A percentile compares a stretch with the other conserved stretches of the same genome.
These are phyloP conservation scores for Pseudochaenichthys georgianus DNA, from an alignment of 2,797 vertebrate genomes.

Conservation along the genomic window DNA sequence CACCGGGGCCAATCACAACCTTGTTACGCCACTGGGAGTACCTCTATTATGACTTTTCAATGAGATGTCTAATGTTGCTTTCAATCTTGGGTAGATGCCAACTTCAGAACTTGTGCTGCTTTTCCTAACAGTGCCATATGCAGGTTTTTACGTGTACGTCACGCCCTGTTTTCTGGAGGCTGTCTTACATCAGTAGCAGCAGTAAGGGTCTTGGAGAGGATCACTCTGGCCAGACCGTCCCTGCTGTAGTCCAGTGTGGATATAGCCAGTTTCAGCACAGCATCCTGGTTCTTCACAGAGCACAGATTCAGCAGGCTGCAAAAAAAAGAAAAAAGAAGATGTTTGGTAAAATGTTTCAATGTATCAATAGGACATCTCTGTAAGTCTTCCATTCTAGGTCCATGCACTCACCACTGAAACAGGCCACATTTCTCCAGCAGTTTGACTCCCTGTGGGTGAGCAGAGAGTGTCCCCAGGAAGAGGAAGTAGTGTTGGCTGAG, in stretches of 20 bases:
- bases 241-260: conserved; percentile 98
- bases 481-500: conserved; percentile 99
- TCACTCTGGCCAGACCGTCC: conserved; percentile 96
- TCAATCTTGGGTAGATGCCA: not conserved
- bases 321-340: conserved; percentile 6
- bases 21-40: too few species aligned
- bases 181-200: conserved; percentile 95
- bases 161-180: not conserved
- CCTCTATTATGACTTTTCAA: not conserved
- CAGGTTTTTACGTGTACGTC: not conserved
- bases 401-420: conserved; percentile 93
- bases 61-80: not conserved
- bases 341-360: conserved; percentile 1
- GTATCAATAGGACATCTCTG: not conserved
- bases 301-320: conserved; percentile 96
- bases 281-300: conserved; percentile 98
- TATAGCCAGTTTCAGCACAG: conserved; percentile 95
- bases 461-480: conserved; percentile 96
- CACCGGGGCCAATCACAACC: too few species aligned
- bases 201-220: conserved; percentile 98
- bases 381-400: not conserved
- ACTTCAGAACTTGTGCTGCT: not conserved
- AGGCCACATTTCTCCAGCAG: conserved; percentile 98
- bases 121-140: not conserved
- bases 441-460: conserved; percentile 96